These are phyloP conservation scores for Hydrozoanthus gracilis DNA, from an alignment of 92 coral and sea anemone genomes.

Conservation along the genomic window DNA sequence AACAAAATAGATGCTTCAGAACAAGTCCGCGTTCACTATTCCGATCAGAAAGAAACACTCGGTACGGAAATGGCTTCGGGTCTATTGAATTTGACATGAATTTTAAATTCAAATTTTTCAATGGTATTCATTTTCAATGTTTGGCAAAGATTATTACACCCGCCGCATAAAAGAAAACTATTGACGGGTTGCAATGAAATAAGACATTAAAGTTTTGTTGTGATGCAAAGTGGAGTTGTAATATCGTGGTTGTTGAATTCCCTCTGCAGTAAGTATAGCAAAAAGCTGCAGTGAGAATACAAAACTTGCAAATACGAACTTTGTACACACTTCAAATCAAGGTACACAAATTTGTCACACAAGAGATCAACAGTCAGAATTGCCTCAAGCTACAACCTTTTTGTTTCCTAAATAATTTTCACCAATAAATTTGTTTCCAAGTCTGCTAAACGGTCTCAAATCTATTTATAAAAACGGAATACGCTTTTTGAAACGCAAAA, in stretches of 20 bases:
- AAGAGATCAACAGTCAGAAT: slow-evolving; percentile 6
- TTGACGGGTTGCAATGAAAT: slow-evolving; percentile 30
- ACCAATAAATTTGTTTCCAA: neutral
- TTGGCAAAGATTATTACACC: slow-evolving; percentile 44
- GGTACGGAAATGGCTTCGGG: slow-evolving; percentile 30
- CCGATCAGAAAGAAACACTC: slow-evolving; percentile 26
- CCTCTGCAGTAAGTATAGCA: neutral
- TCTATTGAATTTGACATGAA: slow-evolving; percentile 34
- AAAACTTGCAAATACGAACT: neutral
- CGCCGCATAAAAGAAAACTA: neutral
- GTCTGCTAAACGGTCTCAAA: neutral
- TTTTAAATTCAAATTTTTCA: slow-evolving; percentile 50
- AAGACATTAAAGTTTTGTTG: slow-evolving; percentile 20
- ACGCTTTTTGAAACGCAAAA: neutral
- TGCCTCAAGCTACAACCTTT: slow-evolving; percentile 2
- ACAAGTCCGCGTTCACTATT: neutral
- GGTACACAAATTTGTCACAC: slow-evolving; percentile 44
- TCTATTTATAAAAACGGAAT: neutral
- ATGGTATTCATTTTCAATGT: slow-evolving; percentile 41
- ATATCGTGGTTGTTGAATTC: slow-evolving; percentile 15
- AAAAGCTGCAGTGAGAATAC: neutral
- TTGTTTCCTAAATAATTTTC: neutral
- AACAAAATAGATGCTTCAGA: neutral
- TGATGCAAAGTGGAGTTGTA: slow-evolving; percentile 30
- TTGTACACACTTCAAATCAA: slow-evolving; percentile 31